Evolutionary conservation across 2,888 invertebrate species (phyloP), one percentile per base, ranked within the genome.

Genomic region (Philonicus albiceps): DNA sequence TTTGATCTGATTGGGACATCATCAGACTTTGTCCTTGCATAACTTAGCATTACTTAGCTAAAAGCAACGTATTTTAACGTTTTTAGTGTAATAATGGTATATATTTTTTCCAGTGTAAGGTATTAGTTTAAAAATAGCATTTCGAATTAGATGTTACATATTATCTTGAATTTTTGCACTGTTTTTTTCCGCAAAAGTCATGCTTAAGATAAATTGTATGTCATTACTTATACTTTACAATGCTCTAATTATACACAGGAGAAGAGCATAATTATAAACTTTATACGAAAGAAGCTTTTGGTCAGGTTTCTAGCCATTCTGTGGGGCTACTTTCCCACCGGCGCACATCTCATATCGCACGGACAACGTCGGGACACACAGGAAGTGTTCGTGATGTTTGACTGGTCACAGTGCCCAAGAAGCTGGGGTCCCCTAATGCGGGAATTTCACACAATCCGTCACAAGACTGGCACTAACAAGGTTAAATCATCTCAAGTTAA

Each of bases 391-490:
- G 37, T 84, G 84, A 84, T 31, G 73, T 53, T 73, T 72, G 84
- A 84, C 37, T 73, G 55, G 72, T 53, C 53, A 27, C 40, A 72
- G 40, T 84, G 30, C 30, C 40, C 40, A 27, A 16, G 37, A 40
- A 73, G n/a, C 73, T 16, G 27, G 30, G 40, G 73, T 73, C 73
- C 73, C 43, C 84, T 84, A 84, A 84, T 84, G 84, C 84, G 73
- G 43, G 84, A 72, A 84, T 84, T 84, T 84, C 84, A 84, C 84
- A 84, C 84, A 84, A 84, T 84, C 84, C 84, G 85, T 85, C 85
- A 85, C 75, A 37, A 34, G 81, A 81, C 81, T 81, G 55, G 81
- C 73, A 84, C 84, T 84, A 84, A 84, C 84, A 84, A 84, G 84
- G 84, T 73, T 84, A 84, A 84, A 84, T 76, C 75, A 86, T 55